Evolutionary conservation across 2,888 invertebrate species (phyloP).

Genomic region (Philaethria dido): DNA sequence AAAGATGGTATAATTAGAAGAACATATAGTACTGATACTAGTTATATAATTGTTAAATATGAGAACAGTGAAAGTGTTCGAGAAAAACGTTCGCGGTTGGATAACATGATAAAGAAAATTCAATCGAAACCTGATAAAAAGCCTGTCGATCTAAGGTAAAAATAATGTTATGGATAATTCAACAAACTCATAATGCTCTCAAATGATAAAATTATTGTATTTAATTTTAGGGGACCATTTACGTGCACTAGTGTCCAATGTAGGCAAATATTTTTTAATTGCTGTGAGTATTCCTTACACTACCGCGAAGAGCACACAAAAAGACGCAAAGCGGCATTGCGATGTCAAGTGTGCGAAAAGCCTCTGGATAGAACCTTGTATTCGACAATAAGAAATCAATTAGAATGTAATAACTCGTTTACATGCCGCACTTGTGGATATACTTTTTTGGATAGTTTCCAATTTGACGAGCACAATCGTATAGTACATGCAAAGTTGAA

Average conservation of each 20-base stretch:
- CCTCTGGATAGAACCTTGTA: conserved; percentile 66
- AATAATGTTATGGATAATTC: conserved; percentile 5
- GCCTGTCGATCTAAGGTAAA: conserved; percentile 68
- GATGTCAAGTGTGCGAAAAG: conserved; percentile 80
- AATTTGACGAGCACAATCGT: conserved; percentile 72
- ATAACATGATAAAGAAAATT: conserved; percentile 54
- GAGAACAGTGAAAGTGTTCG: conserved; percentile 56
- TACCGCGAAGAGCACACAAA: conserved; percentile 78
- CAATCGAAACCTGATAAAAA: conserved; percentile 60
- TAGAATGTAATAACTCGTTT: conserved; percentile 54
- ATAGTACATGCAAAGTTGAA: conserved; percentile 70
- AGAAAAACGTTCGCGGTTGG: conserved; percentile 54
- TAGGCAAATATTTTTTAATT: conserved; percentile 74
- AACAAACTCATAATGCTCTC: background rate
- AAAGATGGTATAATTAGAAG: conserved; percentile 61
- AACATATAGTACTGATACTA: conserved; percentile 61
- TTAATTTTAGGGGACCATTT: conserved; percentile 68
- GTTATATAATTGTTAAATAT: conserved; percentile 68
- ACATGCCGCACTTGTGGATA: conserved; percentile 67
- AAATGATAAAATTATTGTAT: conserved; percentile 7
- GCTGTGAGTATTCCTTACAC: conserved; percentile 78
- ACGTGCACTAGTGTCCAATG: conserved; percentile 74
- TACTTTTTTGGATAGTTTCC: conserved; percentile 61
- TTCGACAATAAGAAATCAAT: conserved; percentile 50
- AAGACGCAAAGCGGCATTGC: conserved; percentile 71